phyloP scores from a whole-genome alignment of 2,888 invertebrate species.

The Cerastoderma edule region DNA sequence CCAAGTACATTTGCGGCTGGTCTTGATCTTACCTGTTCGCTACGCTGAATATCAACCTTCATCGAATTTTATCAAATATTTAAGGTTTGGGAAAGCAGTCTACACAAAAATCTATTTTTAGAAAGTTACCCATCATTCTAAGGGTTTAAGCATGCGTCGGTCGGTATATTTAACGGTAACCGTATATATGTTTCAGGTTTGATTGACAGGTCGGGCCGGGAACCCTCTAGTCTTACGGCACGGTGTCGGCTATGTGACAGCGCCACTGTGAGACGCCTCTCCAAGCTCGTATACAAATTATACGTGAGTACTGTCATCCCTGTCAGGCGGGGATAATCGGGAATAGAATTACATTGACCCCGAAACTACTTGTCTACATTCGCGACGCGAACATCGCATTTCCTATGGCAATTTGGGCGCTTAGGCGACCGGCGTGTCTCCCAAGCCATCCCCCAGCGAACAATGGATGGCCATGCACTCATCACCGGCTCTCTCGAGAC shows the following conservation, averaged over 20 bases:
- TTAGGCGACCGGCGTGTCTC: background rate
- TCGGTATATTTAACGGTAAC: slow-evolving; percentile 19
- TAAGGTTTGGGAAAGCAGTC: too few species aligned
- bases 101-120: too few species aligned
- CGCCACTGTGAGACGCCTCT: slow-evolving; percentile 24
- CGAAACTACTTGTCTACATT: slow-evolving; percentile 14
- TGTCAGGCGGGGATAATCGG: slow-evolving; percentile 36
- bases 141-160: too few species aligned
- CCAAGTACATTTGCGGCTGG: too few species aligned
- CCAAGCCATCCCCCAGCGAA: slow-evolving; percentile 1
- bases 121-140: too few species aligned
- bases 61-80: background rate
- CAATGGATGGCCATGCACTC: slow-evolving; percentile 11
- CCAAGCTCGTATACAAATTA: slow-evolving; percentile 43
- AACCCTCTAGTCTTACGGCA: slow-evolving; percentile 35
- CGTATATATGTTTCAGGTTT: slow-evolving; percentile 45
- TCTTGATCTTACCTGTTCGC: too few species aligned
- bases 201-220: slow-evolving; percentile 38
- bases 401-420: background rate
- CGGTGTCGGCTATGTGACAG: slow-evolving; percentile 50
- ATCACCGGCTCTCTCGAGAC: slow-evolving; percentile 26
- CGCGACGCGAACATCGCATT: background rate
- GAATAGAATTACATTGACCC: slow-evolving; percentile 36
- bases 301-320: slow-evolving; percentile 53
- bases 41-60: too few species aligned